Evolutionary conservation across 2,888 invertebrate genomes (phyloP), one percentile per base, ranked within the genome.

Genomic region (Drosophila meridionalis): DNA sequence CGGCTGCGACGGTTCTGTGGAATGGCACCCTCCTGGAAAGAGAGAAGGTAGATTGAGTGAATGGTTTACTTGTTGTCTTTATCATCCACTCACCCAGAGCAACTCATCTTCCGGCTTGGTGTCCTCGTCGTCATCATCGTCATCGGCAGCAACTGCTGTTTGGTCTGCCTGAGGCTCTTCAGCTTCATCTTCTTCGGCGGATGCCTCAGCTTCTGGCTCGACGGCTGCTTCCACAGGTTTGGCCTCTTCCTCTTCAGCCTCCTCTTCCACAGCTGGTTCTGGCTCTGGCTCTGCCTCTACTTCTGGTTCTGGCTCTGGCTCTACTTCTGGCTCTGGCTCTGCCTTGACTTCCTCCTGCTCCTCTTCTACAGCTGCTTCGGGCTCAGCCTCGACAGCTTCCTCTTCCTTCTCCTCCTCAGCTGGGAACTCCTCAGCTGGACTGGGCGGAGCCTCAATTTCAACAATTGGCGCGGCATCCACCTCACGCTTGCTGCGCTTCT

Each of bases 1-100:
- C 97, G 95, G 61, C 96, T 95, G 92, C 98, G 95, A 61, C 97
- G 94, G 81, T 97, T 96, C 88, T 96, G 95, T 5, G 97, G 97
- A 80, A 97, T 95, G 91, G 96, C 96, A 80, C 95, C 94, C 91
- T 96, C 96, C 95, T 96, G 52, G 0, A 11, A 36, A 36, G 20
- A 47, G 9, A 8, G 2, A 11, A 5, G 3, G 8, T 14, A 0
- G 20, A 6, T 20, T n/a, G 9, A 14, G 26, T 2, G 2, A 32
- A n/a, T 0, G 5, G 2, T 28, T 38, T 0, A 0, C 4, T 6
- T 1, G 7, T 40, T n/a, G 3, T 9, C 14, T 32, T 12, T 0
- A 0, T 1, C 9, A n/a, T 9, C 6, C 0, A 20, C 93, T 91
- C 92, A 95, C 95, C 93, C 95, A 94, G 77, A 95, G 93, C 80